Percentiles rank a stretch among this genome's conserved stretches.
These are phyloP conservation scores for Neostethus bicornis DNA, from an alignment of 2,797 vertebrate species.

Conservation along the genomic window DNA sequence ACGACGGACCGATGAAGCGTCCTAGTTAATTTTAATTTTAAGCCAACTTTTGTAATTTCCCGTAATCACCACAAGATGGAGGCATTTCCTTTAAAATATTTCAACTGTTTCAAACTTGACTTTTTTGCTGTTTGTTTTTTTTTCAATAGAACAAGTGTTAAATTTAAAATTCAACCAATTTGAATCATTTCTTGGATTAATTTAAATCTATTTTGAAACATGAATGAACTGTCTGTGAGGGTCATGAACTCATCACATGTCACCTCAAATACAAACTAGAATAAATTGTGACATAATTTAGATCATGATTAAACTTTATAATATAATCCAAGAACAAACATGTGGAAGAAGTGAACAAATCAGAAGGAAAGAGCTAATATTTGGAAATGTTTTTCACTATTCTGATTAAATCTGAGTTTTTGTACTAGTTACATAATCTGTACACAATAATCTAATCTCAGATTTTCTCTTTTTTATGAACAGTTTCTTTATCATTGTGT, in stretches of 20 bases:
- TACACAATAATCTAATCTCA: constrained; percentile 24
- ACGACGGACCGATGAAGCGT: no score
- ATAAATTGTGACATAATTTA: neutral
- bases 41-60: neutral
- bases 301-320: neutral
- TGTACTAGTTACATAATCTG: neutral
- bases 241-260: constrained; percentile 29
- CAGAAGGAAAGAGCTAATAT: neutral
- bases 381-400: neutral
- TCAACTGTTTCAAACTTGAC: no score
- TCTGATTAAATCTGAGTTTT: constrained; percentile 1
- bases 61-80: constrained; percentile 18
- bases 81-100: neutral
- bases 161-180: no score
- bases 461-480: constrained; percentile 1
- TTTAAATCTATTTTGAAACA: no score
- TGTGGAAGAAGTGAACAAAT: neutral
- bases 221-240: no score
- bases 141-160: no score
- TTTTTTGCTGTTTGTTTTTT: neutral
- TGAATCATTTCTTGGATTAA: no score
- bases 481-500: neutral
- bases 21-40: no score
- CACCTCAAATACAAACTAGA: neutral
- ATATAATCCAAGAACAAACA: neutral